Evolutionary conservation across 2,888 invertebrate genomes (phyloP), one percentile per base, ranked within the genome.

Genomic region (Polydrusus cervinus): DNA sequence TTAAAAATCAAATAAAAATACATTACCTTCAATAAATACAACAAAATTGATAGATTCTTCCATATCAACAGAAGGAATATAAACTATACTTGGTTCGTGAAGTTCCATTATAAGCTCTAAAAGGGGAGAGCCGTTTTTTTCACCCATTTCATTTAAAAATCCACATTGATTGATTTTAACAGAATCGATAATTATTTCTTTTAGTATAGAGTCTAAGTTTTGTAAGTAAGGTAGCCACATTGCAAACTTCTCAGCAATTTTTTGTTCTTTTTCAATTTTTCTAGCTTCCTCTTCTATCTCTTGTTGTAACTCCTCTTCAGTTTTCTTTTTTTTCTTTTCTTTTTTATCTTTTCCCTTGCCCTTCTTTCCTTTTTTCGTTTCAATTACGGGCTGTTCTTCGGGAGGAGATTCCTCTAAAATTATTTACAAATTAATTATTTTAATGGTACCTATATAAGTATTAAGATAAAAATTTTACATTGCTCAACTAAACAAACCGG

Each of bases 101-200:
- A 97, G 88, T 82, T 93, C 93, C 81, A 96, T 90, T 61, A 90
- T 86, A 1, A 96, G 90, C 87, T 95, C 93, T 86, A 96, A 92
- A 47, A 97, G 90, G 0, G 97, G 94, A 57, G 80, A 64, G 1
- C 82, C 79, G 7, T 60, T 16, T 6, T 18, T 14, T 45, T 83
- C 82, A 0, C 82, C 88, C 78, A 92, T 93, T 84, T 93, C 92
- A 25, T 84, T 87, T 43, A 91, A 87, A 74, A 93, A 90, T 71
- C 92, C 88, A 74, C 89, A 84, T 53, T 93, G 84, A 81, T 92
- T 92, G 18, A 85, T 87, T n/a, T 86, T 84, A 10, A 89, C 88
- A 7, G 90, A 89, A 47, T 77, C 72, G 10, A 79, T 25, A 34
- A 82, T 74, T 9, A 78, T 57, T 5, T 79, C 78, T 47, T 92